These are phyloP conservation scores for Drosophila ananassae DNA, from an alignment of 1,140 invertebrate genomes.

Conservation along the genomic window DNA sequence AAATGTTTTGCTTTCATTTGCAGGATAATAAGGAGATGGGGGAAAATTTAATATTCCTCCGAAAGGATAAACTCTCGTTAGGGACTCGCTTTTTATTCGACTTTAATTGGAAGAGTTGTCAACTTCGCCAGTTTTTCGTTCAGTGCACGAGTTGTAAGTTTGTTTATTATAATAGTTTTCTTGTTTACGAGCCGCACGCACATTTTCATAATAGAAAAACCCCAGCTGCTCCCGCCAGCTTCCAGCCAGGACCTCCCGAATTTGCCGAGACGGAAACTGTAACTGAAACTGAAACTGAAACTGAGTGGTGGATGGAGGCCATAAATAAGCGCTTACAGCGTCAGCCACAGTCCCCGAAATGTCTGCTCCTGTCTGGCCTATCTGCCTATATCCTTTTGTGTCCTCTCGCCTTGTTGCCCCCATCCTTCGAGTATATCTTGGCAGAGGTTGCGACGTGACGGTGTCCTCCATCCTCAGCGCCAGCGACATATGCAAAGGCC, in stretches of 20 bases:
- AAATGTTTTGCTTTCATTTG: neutral
- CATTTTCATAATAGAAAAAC: conserved; percentile 49
- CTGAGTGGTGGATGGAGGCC: conserved; percentile 25
- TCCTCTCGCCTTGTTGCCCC: neutral
- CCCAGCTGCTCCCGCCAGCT: conserved; percentile 24
- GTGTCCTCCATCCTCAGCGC: conserved; percentile 17
- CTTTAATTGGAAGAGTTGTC: neutral
- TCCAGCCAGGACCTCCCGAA: neutral
- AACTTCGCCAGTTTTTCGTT: neutral
- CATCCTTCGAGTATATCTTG: conserved; percentile 7
- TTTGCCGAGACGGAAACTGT: neutral
- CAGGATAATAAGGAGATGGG: neutral
- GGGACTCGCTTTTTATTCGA: neutral
- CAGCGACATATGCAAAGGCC: conserved; percentile 60
- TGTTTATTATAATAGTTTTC: conserved; percentile 55
- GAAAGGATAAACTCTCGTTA: neutral
- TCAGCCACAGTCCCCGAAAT: neutral
- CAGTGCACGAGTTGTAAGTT: conserved; percentile 2
- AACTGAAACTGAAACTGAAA: conserved; percentile 25
- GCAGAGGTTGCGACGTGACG: conserved; percentile 31
- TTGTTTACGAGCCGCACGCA: conserved; percentile 56
- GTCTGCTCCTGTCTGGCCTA: conserved; percentile 16
- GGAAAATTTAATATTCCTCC: neutral
- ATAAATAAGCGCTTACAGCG: conserved; percentile 62
- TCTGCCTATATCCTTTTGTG: conserved; percentile 4